Evolutionary conservation across 2,888 invertebrate species (phyloP).

Genomic region (Lithodes maja): DNA sequence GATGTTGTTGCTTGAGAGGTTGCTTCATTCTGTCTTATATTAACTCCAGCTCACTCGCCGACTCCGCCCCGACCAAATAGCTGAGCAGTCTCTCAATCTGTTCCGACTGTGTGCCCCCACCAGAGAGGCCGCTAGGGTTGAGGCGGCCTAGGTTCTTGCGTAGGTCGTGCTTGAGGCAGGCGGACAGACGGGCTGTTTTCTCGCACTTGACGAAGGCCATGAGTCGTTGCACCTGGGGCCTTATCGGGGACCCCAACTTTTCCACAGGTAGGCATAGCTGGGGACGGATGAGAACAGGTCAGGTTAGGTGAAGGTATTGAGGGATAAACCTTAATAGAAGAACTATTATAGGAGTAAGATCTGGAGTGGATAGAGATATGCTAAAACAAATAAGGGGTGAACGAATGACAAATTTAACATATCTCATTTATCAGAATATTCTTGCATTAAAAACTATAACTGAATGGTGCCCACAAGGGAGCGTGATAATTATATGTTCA

Average conservation of each 20-base stretch:
- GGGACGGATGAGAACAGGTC: neutral
- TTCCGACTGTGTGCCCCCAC: neutral
- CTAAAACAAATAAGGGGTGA: too few species aligned
- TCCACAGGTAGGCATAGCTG: constrained; percentile 37
- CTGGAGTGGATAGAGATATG: too few species aligned
- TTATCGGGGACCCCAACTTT: neutral
- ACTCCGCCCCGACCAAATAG: constrained; percentile 23
- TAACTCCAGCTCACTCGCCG: constrained; percentile 28
- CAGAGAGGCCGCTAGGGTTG: constrained; percentile 30
- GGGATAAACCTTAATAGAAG: too few species aligned
- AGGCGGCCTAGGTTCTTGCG: constrained; percentile 40
- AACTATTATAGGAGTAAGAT: too few species aligned
- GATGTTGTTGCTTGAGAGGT: too few species aligned
- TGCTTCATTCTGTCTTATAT: neutral
- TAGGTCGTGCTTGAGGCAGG: constrained; percentile 64
- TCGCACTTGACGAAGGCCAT: constrained; percentile 57
- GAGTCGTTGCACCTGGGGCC: constrained; percentile 27
- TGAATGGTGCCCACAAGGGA: too few species aligned
- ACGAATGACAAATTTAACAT: too few species aligned
- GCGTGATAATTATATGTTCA: too few species aligned
- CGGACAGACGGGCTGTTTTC: constrained; percentile 26
- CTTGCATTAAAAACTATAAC: too few species aligned
- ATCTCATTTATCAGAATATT: too few species aligned
- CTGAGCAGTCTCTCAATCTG: constrained; percentile 28
- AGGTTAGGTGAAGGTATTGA: too few species aligned